Evolutionary conservation across 2,113 vertebrate genomes (phyloP), one percentile per base, ranked within the genome.

Genomic region (Hippocampus zosterae): DNA sequence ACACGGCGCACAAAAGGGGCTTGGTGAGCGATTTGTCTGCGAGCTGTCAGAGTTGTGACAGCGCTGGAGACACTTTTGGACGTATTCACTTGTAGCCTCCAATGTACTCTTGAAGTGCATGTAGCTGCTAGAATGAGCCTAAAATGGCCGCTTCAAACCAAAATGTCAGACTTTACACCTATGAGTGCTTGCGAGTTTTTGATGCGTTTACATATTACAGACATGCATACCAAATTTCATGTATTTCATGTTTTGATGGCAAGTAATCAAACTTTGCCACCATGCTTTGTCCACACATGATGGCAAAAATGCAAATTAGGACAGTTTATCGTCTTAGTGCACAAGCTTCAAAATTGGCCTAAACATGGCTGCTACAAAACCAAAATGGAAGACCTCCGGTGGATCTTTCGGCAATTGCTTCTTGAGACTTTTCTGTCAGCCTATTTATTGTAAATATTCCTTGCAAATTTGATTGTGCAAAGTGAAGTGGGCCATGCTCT

Each of bases 41-140:
- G 86, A 88, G 92, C 88, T 93, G 93, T 93, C 91, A 93, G 91
- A 87, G 93, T 92, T 92, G 93, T 91, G 93, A 92, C 91, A 89
- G 79, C 55, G 73, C 67, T 65, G 72, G 65, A 19, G 59, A 77
- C 78, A 65, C 78, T 87, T 87, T 83, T 82, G 84, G 86, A 86
- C 83, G 84, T 67, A 79, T 71, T 81, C 77, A 68, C 27, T 53
- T 15, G 42, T 42, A 60, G 40, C 72, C 61, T 68, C 62, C 62
- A 42, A n/a, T 69, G 61, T 71, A 55, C 50, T 25, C 57, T 18
- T 18, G 57, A 27, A 18, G 52, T n/a, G 21, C 52, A 3, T n/a
- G 52, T n/a, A 55, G 52, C 21, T n/a, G 21, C 52, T 11, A 55
- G 23, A 55, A 52, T 52, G 19, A 52, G 50, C 18, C 18, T 21